Evolutionary conservation across 2,797 vertebrate genomes (phyloP), one percentile per base, ranked within the genome.

Genomic region (Balearica regulorum): DNA sequence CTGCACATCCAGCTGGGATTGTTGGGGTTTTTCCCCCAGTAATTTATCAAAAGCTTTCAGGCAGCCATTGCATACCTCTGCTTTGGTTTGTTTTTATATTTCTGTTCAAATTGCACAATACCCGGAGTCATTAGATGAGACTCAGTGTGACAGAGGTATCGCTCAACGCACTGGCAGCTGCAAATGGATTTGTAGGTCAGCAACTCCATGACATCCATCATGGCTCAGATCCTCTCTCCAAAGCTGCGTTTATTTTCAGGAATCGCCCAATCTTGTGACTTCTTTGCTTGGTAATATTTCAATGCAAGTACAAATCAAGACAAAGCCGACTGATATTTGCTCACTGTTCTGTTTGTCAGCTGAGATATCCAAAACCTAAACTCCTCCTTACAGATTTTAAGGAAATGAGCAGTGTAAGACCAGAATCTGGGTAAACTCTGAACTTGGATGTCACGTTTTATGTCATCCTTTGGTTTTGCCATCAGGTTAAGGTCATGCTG

Each of bases 271-370:
- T 88, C 88, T 54, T 19, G 20, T 37, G 76, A 25, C 37, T 87
- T 72, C 92, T 87, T 79, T 53, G 29, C 87, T 87, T 75, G 87
- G 88, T 85, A 61, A 37, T 68, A 94, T 85, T 86, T 96, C 85
- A 77, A 29, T 7, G n/a, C 69, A 70, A 65, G 71, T 8, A 49
- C 85, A 85, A 84, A 71, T 19, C 55, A 39, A 31, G 76, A 46
- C 43, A n/a, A 92, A 65, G 89, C 72, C 46, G 66, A 5, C 39
- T n/a, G 83, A 3, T 77, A 2, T 26, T 70, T 93, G 80, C 54
- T 88, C 51, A 20, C 51, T 86, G 64, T 62, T 37, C 51, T 83
- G 64, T 69, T 37, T 61, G 33, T 53, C 86, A 70, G 73, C 51
- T 41, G 37, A 89, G 65, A 41, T 46, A 21, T 14, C 76, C 33